Base-by-base conservation (phyloP, 1,140 invertebrate species). In the Tetramorium simillimum region DNA sequence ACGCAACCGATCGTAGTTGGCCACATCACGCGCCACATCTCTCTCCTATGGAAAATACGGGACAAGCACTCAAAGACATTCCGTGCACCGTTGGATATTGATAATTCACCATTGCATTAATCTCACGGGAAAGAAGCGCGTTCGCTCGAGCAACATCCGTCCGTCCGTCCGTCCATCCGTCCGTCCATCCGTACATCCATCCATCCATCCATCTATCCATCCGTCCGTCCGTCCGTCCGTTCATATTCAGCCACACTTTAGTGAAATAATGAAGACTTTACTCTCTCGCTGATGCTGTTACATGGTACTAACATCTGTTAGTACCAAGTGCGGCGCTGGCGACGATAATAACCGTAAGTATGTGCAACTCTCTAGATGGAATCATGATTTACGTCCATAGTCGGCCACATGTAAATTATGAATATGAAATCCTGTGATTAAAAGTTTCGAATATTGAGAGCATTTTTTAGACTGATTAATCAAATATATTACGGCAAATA, bases 101-200 rank as follows among this genome's bases (percentile, higher is more conserved):
- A 94, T 93, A 94, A 92, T 93, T 93, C 91, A 92, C 90, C 90
- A 93, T 93, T 92, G 91, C 89, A 73, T 91, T 87, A 87, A 88
- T 88, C 72, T 82, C 86, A 86, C 87, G 76, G 67, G 70, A 72
- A 77, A 73, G 6, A 51, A 87, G 77, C 88, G 60, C 65, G 78
- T 90, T 70, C 49, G 90, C 86, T 92, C 81, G 46, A 78, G 67
- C 46, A 88, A 72, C 77, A 76, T 92, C 78, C 72, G 82, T 88
- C 33, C 33, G 33, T 4, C 37, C 16, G 80, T 92, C 78, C 72
- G 82, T 88, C 24, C 24, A 1, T 28, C 37, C 24, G 16, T 69
- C 67, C 46, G 46, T 49, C 51, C 18, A 18, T 18, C 5, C 6
- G 18, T 46, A n/a, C n/a, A n/a, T n/a, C n/a, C n/a, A n/a, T n/a